These are phyloP conservation scores for Semnornis frantzii DNA, from an alignment of 2,113 vertebrate genomes.

Conservation along the genomic window DNA sequence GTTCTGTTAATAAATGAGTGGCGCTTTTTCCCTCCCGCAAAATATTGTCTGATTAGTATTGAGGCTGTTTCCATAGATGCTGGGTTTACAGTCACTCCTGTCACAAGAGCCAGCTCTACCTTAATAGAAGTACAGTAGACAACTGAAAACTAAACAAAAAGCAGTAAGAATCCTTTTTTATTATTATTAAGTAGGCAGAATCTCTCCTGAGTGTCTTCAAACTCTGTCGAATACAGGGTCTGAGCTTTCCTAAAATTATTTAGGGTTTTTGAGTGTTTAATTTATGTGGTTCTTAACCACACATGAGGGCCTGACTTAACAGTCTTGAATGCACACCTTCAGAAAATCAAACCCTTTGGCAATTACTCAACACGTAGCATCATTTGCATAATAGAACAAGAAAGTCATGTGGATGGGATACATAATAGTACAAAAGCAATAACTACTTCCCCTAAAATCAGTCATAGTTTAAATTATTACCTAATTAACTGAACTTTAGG, in stretches of 20 bases:
- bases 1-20: background rate
- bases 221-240: background rate
- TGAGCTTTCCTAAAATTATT: background rate
- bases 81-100: background rate
- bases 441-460: background rate
- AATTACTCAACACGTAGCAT: background rate
- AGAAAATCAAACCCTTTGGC: background rate
- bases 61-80: background rate
- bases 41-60: background rate
- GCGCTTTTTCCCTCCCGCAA: background rate
- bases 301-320: background rate
- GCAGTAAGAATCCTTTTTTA: background rate
- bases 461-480: background rate
- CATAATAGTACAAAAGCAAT: background rate
- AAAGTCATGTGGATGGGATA: background rate
- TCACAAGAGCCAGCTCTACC: background rate
- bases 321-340: rapidly evolving
- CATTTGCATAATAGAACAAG: background rate
- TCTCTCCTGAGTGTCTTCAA: background rate
- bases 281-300: background rate
- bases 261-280: background rate
- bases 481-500: background rate
- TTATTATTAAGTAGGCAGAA: background rate
- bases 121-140: background rate
- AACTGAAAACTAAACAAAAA: background rate